A percentile compares a stretch with the other conserved stretches of the same genome.
phyloP scores from a whole-genome alignment of 2,113 vertebrate genomes.

The Platycercus adscitus region DNA sequence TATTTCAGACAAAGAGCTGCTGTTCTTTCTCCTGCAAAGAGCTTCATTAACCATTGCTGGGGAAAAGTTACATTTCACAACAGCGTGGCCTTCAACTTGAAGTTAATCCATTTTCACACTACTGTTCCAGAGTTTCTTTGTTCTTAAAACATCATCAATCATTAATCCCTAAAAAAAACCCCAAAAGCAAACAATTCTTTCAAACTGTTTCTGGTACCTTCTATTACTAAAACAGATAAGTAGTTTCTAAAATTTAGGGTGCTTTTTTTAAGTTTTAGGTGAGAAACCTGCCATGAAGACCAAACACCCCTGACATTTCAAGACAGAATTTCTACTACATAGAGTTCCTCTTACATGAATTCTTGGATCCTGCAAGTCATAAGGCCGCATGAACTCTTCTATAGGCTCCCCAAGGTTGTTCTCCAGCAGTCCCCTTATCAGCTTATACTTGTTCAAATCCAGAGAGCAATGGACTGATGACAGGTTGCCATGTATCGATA shows the following conservation, averaged over 20 bases:
- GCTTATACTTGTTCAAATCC: conserved; percentile 89
- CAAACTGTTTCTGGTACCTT: background rate
- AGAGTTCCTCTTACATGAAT: conserved; percentile 82
- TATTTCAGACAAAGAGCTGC: background rate
- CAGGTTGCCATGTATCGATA: conserved; percentile 89
- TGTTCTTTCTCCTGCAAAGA: background rate
- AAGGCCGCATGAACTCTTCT: conserved; percentile 94
- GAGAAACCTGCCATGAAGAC: background rate
- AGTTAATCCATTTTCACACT: background rate
- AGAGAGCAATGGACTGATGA: conserved; percentile 94
- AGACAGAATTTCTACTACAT: background rate
- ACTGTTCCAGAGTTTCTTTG: background rate
- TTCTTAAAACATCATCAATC: background rate
- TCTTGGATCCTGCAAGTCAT: conserved; percentile 93
- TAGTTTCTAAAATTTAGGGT: background rate
- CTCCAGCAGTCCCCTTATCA: conserved; percentile 91
- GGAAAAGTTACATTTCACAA: background rate
- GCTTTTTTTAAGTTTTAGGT: background rate
- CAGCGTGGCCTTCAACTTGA: background rate
- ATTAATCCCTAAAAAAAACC: background rate
- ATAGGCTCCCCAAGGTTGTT: conserved; percentile 94
- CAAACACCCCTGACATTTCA: background rate
- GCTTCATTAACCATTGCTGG: background rate
- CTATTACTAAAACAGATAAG: background rate
- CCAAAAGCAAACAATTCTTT: background rate